Evolutionary conservation across 2,888 invertebrate species (phyloP).

Genomic region (Schizotus pectinicornis): DNA sequence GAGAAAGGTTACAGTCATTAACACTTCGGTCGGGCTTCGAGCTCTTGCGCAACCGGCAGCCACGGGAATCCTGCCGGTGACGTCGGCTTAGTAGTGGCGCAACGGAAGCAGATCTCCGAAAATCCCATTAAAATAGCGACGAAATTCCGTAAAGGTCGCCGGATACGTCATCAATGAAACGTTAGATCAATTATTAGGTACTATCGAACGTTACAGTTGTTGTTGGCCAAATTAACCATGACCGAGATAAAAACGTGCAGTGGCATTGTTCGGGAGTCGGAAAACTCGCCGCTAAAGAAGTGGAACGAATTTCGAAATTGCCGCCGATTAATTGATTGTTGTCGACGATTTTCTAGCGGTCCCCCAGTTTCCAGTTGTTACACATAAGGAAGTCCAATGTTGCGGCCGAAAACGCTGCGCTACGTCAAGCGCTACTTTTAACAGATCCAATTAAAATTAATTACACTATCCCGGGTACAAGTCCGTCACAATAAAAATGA

Average conservation of each 20-base stretch:
- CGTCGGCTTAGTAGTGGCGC: too few relatives aligned
- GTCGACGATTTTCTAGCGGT: too few relatives aligned
- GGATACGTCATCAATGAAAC: constrained; percentile 13
- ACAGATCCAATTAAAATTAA: constrained; percentile 17
- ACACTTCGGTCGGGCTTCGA: not conserved
- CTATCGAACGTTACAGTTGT: constrained; percentile 1
- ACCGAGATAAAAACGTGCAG: constrained; percentile 23
- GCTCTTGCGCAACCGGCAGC: too few relatives aligned
- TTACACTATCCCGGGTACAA: constrained; percentile 11
- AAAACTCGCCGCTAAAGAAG: too few relatives aligned
- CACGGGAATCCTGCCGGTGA: too few relatives aligned
- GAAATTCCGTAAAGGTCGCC: constrained; percentile 8
- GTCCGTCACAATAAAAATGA: constrained; percentile 21
- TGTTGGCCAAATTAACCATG: constrained; percentile 22
- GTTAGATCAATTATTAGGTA: constrained; percentile 19
- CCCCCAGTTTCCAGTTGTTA: too few relatives aligned
- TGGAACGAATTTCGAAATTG: too few relatives aligned
- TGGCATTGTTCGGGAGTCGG: not conserved
- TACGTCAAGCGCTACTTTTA: not conserved
- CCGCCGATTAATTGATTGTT: too few relatives aligned
- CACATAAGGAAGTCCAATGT: constrained; percentile 2
- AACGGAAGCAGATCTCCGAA: not conserved
- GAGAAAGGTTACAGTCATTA: constrained; percentile 26
- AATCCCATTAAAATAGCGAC: too few relatives aligned
- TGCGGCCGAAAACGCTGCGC: constrained; percentile 3